Base-by-base conservation (phyloP, 2,888 invertebrate genomes). In the Mellilla xanthometata region DNA sequence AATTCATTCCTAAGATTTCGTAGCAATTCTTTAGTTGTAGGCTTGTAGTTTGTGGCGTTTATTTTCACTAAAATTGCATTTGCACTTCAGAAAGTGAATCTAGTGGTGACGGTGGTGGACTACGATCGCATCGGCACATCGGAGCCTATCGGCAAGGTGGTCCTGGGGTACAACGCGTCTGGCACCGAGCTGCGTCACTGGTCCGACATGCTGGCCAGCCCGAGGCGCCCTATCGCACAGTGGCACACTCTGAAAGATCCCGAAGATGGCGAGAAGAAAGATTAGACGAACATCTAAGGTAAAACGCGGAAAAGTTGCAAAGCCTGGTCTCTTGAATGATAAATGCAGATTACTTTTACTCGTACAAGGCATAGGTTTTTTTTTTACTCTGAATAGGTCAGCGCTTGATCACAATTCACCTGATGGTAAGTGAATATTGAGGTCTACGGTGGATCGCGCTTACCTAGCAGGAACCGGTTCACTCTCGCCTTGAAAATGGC, bases 81-180 rank as follows among this genome's bases (percentile, higher is more conserved):
- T 73, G 67, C 68, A 69, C 76, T 72, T 58, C 93, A 99, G 99
- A 99, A 99, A 96, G 99, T 99, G 80, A 97, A 98, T 90, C 93
- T 99, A 92, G 95, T 97, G 88, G 95, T 99, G 76, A 99, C 99
- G 54, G 99, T 99, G 80, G 99, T 99, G 88, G 99, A 99, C 91
- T 99, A 99, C 91, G 99, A 99, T 92, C 96, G 99, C 85, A 99
- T 99, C 90, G 99, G 99, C 59, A 99, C 99, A 46, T 99, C 99
- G 72, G 99, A 99, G 90, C 99, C 99, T 36, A 99, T 99, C 80
- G 99, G 99, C 60, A 96, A 97, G 90, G 97, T 97, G 62, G 94
- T 99, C 59, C 93, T 99, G 68, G 99, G 99, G 41, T 98, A 98
- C 91, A 98, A 97, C 90, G 98, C 98, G 68, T 96, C 96, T 54